phyloP scores from a whole-genome alignment of 2,797 vertebrate species.

The Erithacus rubecula region DNA sequence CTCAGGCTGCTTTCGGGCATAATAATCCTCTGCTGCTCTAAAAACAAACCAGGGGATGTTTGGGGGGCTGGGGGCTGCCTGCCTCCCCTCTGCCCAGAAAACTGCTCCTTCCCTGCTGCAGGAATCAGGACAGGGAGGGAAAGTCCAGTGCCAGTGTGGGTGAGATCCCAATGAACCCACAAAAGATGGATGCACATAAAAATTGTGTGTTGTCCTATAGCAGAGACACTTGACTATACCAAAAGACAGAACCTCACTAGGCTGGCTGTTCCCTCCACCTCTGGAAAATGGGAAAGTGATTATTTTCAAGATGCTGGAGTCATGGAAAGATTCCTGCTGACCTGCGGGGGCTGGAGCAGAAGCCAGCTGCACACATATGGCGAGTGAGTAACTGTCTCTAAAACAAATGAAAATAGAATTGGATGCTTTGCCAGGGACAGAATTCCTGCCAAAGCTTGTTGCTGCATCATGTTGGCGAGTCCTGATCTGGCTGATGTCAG shows the following conservation, averaged over 20 bases:
- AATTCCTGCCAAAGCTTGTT: constrained; percentile 38
- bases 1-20: background rate
- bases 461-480: constrained; percentile 7
- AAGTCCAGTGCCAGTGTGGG: rapidly evolving
- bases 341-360: background rate
- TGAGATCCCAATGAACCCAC: background rate
- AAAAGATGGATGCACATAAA: rapidly evolving
- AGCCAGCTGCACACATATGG: constrained; percentile 52
- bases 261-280: background rate
- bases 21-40: background rate
- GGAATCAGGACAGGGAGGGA: background rate
- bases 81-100: background rate
- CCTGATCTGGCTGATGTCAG: constrained; percentile 44
- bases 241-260: background rate
- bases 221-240: rapidly evolving
- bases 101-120: background rate
- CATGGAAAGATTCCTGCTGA: constrained; percentile 20
- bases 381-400: constrained; percentile 40
- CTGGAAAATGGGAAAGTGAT: background rate
- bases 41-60: background rate
- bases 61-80: background rate
- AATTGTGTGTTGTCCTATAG: background rate
- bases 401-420: constrained; percentile 57
- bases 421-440: background rate
- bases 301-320: background rate